Conservation (phyloP, 2,888 invertebrate genomes). For the Herminia tarsipennalis region DNA sequence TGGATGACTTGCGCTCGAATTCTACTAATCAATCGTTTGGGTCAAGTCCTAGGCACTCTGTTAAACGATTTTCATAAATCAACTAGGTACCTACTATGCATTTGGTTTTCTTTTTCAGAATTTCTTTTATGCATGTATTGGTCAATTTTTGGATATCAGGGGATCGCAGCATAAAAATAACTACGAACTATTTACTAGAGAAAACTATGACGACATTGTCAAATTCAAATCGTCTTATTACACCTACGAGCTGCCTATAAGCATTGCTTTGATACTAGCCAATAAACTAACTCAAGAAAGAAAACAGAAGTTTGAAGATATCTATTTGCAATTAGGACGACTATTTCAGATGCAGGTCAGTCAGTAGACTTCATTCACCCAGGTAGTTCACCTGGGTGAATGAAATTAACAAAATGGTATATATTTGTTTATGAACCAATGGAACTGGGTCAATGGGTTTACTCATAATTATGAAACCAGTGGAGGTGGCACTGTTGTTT, state of each 20-base stretch:
- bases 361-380: background rate
- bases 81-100: background rate
- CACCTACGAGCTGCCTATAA: constrained; percentile 94
- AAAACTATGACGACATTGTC: constrained; percentile 92
- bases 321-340: constrained; percentile 94
- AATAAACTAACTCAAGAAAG: constrained; percentile 88
- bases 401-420: too few species aligned
- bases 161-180: constrained; percentile 49
- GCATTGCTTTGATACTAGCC: constrained; percentile 92
- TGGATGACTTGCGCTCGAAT: too few species aligned
- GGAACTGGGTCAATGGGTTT: too few species aligned
- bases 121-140: constrained; percentile 88
- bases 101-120: constrained; percentile 46
- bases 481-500: too few species aligned
- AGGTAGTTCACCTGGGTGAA: too few species aligned
- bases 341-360: constrained; percentile 95
- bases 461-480: too few species aligned
- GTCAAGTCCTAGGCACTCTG: too few species aligned
- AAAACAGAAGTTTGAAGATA: constrained; percentile 90
- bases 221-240: constrained; percentile 96
- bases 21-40: too few species aligned
- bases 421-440: background rate
- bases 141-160: constrained; percentile 92
- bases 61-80: background rate
- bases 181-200: constrained; percentile 88